Conservation (phyloP, 2,113 vertebrate genomes). For the Hyla sarda region DNA sequence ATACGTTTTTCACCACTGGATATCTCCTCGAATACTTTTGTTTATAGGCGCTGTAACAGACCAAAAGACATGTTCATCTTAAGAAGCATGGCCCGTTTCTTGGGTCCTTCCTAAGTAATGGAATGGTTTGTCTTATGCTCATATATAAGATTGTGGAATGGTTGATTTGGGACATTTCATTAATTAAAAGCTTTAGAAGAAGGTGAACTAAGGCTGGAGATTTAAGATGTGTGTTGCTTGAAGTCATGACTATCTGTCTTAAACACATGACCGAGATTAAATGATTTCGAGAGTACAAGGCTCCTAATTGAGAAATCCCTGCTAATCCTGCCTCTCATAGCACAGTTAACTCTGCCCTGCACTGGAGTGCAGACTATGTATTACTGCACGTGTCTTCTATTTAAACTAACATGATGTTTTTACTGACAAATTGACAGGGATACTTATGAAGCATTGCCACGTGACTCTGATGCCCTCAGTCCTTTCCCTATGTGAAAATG, state of each 20-base stretch:
- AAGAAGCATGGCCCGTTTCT: neutral
- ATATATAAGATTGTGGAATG: conserved; percentile 2
- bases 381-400: neutral
- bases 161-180: neutral
- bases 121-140: neutral
- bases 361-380: neutral
- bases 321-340: conserved; percentile 47
- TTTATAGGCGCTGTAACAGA: neutral
- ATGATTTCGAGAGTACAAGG: conserved; percentile 53
- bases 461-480: no score
- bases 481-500: no score
- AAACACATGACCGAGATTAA: conserved; percentile 51
- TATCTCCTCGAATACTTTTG: neutral
- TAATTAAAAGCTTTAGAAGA: conserved; percentile 47
- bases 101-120: neutral
- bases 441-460: no score
- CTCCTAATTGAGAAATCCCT: conserved; percentile 55
- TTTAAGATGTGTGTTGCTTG: neutral
- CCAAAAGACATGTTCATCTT: neutral
- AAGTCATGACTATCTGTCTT: conserved; percentile 23
- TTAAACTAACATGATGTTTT: no score
- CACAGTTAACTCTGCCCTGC: conserved; percentile 16
- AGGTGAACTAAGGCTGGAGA: conserved; percentile 47
- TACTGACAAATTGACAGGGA: no score
- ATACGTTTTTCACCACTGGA: no score